These are phyloP conservation scores for Lissocephala sabroskyi DNA, from an alignment of 2,888 invertebrate genomes.

Conservation along the genomic window DNA sequence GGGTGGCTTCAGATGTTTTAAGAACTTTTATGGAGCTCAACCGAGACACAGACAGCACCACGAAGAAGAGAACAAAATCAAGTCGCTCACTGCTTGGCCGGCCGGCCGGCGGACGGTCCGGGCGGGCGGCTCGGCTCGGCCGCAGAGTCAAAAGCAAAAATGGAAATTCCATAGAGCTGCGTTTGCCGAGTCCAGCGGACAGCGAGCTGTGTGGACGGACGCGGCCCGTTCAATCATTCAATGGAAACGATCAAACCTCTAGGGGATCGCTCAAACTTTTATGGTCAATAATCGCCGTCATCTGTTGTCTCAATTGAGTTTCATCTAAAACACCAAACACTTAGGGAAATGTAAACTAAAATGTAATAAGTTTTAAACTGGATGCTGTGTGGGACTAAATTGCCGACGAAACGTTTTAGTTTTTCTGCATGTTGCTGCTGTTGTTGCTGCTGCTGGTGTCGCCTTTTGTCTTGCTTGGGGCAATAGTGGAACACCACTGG, in stretches of 20 bases:
- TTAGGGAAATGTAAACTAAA: slow-evolving; percentile 70
- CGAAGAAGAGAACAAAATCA: slow-evolving; percentile 31
- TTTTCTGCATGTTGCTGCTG: slow-evolving; percentile 47
- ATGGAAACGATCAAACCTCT: too few species aligned
- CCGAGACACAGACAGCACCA: slow-evolving; percentile 62
- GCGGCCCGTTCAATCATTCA: too few species aligned
- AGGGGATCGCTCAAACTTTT: slow-evolving; percentile 41
- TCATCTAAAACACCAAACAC: slow-evolving; percentile 72
- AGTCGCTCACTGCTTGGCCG: neutral
- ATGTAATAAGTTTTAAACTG: slow-evolving; percentile 68
- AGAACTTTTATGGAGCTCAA: slow-evolving; percentile 26
- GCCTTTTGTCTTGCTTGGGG: slow-evolving; percentile 53
- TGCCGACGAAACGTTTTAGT: slow-evolving; percentile 52
- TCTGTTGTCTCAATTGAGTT: slow-evolving; percentile 67
- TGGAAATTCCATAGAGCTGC: neutral
- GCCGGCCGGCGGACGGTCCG: too few species aligned
- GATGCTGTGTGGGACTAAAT: slow-evolving; percentile 59
- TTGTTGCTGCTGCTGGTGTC: slow-evolving; percentile 48
- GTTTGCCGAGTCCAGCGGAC: neutral
- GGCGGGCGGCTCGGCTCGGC: neutral
- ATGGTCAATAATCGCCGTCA: slow-evolving; percentile 54
- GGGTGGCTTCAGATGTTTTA: slow-evolving; percentile 45
- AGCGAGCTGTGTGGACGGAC: too few species aligned
- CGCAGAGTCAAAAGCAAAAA: neutral
- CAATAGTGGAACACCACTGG: slow-evolving; percentile 67